phyloP scores from a whole-genome alignment of 2,113 vertebrate genomes.

The Paedocypris sp. region DNA sequence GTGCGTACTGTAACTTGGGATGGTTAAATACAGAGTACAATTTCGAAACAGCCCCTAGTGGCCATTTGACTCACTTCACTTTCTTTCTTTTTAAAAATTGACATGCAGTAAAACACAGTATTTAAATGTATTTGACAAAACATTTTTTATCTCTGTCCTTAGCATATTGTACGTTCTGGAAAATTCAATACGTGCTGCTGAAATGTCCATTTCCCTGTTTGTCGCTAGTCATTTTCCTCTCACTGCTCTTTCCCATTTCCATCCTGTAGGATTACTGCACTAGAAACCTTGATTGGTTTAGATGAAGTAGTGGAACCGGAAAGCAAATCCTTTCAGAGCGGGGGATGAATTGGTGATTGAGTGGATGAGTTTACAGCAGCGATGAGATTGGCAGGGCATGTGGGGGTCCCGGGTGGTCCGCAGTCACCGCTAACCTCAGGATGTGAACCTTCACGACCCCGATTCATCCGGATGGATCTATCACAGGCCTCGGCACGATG shows the following conservation, averaged over 20 bases:
- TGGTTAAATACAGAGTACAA: no score
- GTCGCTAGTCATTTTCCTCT: neutral
- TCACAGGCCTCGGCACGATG: neutral
- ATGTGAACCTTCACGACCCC: neutral
- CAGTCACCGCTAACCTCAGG: conserved; percentile 13
- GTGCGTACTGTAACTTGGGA: no score
- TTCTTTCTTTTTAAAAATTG: no score
- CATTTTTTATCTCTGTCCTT: no score
- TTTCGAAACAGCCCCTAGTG: no score
- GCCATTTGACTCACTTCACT: no score
- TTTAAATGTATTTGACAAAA: no score
- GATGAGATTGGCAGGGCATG: conserved; percentile 28
- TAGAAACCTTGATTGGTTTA: conserved; percentile 27
- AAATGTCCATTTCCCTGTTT: neutral
- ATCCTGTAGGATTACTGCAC: conserved; percentile 39
- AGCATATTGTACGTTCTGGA: no score
- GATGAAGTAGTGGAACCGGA: conserved; percentile 37
- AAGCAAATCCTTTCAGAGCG: conserved; percentile 47
- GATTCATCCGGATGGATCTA: neutral
- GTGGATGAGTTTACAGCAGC: conserved; percentile 2
- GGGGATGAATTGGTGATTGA: conserved; percentile 21
- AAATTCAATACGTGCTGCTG: no score
- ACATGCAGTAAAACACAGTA: no score
- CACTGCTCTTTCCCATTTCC: conserved; percentile 22
- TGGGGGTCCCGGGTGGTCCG: neutral